Evolutionary conservation across 2,888 invertebrate species (phyloP).

Genomic region (Cheilosia grossa): DNA sequence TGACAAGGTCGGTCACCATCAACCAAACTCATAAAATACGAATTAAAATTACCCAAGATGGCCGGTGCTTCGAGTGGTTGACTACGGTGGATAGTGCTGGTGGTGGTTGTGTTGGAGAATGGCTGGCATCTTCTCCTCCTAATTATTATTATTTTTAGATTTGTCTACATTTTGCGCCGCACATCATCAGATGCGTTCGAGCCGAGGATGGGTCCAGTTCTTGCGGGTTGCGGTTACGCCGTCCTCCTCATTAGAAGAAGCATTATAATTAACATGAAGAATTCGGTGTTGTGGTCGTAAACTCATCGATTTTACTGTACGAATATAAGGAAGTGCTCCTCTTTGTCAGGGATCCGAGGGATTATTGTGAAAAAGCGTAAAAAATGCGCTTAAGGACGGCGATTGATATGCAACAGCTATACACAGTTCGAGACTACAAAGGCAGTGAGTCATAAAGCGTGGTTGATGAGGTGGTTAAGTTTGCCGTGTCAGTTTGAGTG

Average conservation of each 20-base stretch:
- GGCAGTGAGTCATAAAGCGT: neutral
- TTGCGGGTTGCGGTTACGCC: conserved; percentile 3
- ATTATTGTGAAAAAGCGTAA: neutral
- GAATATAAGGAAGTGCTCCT: neutral
- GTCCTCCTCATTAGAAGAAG: conserved; percentile 27
- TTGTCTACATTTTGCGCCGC: conserved; percentile 19
- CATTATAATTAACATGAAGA: conserved; percentile 31
- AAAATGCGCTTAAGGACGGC: neutral
- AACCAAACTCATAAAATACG: conserved; percentile 71
- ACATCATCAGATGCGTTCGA: neutral
- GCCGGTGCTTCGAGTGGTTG: conserved; percentile 18
- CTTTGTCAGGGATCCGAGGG: neutral
- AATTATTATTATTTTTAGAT: conserved; percentile 72
- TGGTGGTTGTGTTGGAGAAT: too few relatives aligned
- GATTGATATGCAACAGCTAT: neutral
- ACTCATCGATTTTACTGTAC: neutral
- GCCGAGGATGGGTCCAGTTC: conserved; percentile 32
- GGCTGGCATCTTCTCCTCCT: conserved; percentile 19
- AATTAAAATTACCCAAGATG: conserved; percentile 72
- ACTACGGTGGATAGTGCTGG: too few relatives aligned
- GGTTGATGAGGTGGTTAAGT: neutral
- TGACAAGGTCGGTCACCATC: conserved; percentile 73
- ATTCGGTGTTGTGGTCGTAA: conserved; percentile 21
- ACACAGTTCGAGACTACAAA: neutral
- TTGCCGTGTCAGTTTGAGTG: too few relatives aligned